Conservation (phyloP, 1,140 invertebrate species). For the Drosophila bocki region DNA sequence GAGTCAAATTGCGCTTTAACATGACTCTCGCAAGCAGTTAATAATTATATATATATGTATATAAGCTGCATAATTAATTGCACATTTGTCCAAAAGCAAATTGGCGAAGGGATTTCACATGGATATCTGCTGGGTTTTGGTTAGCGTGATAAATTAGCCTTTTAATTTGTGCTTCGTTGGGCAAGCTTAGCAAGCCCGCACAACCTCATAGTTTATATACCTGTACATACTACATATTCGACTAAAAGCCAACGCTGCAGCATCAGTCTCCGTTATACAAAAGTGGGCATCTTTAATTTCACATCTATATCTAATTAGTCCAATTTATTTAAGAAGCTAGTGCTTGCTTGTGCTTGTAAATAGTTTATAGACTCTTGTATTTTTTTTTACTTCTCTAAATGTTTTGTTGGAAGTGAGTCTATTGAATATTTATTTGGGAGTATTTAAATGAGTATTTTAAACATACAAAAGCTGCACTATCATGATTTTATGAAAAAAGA, state of each 20-base stretch:
- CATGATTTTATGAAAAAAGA: background rate
- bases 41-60: constrained; percentile 59
- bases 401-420: background rate
- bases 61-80: constrained; percentile 61
- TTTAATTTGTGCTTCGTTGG: constrained; percentile 39
- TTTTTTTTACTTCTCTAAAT: constrained; percentile 7
- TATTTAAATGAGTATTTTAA: constrained; percentile 3
- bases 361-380: constrained; percentile 39
- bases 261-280: constrained; percentile 73
- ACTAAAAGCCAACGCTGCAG: constrained; percentile 44
- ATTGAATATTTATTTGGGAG: background rate
- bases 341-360: constrained; percentile 28
- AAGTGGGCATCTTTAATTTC: constrained; percentile 41
- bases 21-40: constrained; percentile 45
- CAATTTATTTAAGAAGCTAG: constrained; percentile 49
- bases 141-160: constrained; percentile 56
- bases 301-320: constrained; percentile 68
- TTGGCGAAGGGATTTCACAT: constrained; percentile 68
- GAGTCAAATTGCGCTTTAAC: constrained; percentile 32
- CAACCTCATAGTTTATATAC: constrained; percentile 36
- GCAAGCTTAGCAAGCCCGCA: constrained; percentile 10
- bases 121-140: constrained; percentile 20
- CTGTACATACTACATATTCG: constrained; percentile 48
- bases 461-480: background rate
- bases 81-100: constrained; percentile 61